Evolutionary conservation across 2,797 vertebrate species (phyloP), one percentile per base, ranked within the genome.

Genomic region (Rhinichthys osculus): DNA sequence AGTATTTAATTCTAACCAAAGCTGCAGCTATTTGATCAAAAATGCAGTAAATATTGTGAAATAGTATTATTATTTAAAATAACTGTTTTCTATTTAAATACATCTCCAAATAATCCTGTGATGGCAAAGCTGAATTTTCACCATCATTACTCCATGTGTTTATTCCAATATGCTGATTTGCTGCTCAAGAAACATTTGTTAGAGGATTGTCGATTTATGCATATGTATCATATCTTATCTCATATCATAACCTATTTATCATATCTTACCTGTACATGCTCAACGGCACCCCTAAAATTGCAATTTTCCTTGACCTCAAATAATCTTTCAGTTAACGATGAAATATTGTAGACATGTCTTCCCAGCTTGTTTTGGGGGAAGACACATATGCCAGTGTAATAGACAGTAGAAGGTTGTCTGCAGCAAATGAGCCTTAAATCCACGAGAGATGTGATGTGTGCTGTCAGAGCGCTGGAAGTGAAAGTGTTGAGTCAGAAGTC

Each of bases 401-500:
- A 57, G 17, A 73, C 27, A 82, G 70, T 42, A 83, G 59, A 76
- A 66, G 23, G 21, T 8, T 50, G 30, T 83, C 71, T 83, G 40
- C 59, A 19, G 72, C 59, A 67, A 76, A 77, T 76, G 72, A 76
- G 59, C 62, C 23, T 52, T 40, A 52, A 67, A 54, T 64, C 38
- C 14, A 54, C 9, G 54, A 17, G 33, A 67, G 59, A 77, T 11
- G 30, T 67, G 59, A 38, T 16, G 16, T 16, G 1, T 3, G 9
- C 71, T 83, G 82, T 83, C 71, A 78, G 30, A 47, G 50, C 3
- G n/a, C 52, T 70, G 52, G 77, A 40, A 72, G 57, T 66, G 42
- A 83, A 83, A 71, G 64, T 78, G 81, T 79, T 83, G 81, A 87
- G 77, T 80, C 69, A 80, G 74, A 73, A 33, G 23, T 30, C 52